A percentile compares a stretch with the other conserved stretches of the same genome.
phyloP scores from a whole-genome alignment of 2,113 vertebrate genomes.

The Rhinogobius similis region DNA sequence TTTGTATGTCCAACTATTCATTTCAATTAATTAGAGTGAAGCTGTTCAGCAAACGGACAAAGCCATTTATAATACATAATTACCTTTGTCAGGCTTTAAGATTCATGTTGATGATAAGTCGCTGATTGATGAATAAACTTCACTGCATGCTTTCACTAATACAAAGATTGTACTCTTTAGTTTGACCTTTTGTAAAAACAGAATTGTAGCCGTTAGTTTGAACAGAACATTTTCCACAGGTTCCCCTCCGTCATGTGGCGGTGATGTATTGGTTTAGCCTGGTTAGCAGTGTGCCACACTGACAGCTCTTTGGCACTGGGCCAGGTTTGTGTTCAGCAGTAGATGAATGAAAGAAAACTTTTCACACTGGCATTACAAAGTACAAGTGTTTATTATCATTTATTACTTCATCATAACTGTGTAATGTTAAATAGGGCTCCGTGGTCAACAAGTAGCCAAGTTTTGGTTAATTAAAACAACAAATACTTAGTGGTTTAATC shows the following conservation, averaged over 20 bases:
- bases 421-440: neutral
- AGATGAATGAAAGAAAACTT: neutral
- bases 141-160: neutral
- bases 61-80: neutral
- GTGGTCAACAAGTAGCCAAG: neutral
- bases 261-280: constrained; percentile 25
- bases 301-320: neutral
- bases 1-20: neutral
- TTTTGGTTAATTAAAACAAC: neutral
- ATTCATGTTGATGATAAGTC: neutral
- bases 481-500: neutral
- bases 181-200: neutral
- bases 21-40: constrained; percentile 19
- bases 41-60: constrained; percentile 4
- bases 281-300: constrained; percentile 4
- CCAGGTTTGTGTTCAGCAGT: constrained; percentile 6
- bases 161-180: neutral
- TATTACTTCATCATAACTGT: neutral
- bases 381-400: neutral
- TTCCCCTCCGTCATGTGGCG: neutral
- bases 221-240: neutral
- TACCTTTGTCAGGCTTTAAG: neutral
- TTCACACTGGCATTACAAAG: neutral
- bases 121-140: neutral
- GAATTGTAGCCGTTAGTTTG: neutral